phyloP scores from a whole-genome alignment of 2,113 vertebrate genomes.

The Cryptotis parvus region DNA sequence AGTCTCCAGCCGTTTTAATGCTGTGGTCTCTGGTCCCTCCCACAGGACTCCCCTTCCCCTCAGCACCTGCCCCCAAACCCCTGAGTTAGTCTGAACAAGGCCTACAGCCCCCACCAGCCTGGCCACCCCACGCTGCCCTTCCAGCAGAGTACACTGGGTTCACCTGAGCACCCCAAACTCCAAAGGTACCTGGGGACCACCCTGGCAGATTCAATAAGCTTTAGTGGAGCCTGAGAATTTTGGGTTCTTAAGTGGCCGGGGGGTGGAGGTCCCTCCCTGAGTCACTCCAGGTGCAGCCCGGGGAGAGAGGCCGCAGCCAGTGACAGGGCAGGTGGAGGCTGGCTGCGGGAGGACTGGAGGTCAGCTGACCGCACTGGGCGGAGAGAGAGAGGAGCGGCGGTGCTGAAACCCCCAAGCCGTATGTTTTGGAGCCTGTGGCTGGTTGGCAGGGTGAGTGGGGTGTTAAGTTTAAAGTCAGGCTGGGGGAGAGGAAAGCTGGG shows the following conservation, averaged over 20 bases:
- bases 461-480: too few species aligned
- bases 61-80: background rate
- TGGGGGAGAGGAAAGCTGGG: too few species aligned
- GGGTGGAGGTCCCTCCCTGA: background rate
- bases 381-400: background rate
- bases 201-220: background rate
- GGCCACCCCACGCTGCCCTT: background rate
- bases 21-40: background rate
- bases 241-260: background rate
- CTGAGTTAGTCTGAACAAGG: background rate
- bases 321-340: background rate
- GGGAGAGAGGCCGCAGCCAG: background rate
- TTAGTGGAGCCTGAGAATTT: background rate
- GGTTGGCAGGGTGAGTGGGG: too few species aligned
- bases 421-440: too few species aligned
- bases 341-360: background rate
- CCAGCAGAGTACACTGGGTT: background rate
- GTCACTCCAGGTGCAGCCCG: background rate
- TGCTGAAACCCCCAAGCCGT: background rate
- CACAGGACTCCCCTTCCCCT: background rate
- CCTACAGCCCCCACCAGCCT: background rate
- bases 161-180: background rate
- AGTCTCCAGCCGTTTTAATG: background rate
- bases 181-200: background rate
- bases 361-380: background rate